These are phyloP conservation scores for Nycticryphes semicollaris DNA, from an alignment of 2,113 vertebrate genomes.

Conservation along the genomic window DNA sequence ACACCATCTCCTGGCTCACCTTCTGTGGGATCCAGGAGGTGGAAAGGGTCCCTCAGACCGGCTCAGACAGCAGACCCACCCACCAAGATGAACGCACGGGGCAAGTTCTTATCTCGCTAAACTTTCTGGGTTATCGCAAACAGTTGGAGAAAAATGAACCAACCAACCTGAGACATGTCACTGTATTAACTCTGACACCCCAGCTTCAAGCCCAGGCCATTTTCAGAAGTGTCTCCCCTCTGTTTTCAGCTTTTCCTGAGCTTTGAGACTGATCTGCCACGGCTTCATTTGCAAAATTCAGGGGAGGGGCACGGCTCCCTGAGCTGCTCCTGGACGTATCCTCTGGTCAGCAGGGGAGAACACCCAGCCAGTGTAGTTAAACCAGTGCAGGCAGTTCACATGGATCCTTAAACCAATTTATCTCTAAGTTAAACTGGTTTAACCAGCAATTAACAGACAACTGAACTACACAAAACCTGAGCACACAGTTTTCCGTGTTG, in stretches of 20 bases:
- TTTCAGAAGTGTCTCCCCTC: not conserved
- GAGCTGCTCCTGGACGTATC: slow-evolving; percentile 6
- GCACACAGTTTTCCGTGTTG: not conserved
- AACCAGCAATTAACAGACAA: not conserved
- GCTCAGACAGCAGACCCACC: not conserved
- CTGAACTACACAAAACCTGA: not conserved
- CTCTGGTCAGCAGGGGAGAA: not conserved
- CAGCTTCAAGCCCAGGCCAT: not conserved
- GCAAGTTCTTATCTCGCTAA: not conserved
- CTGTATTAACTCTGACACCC: not conserved
- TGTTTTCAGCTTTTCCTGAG: not conserved
- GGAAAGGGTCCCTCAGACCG: not conserved
- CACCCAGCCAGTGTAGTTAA: not conserved
- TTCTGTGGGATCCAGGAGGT: not conserved
- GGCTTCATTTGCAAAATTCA: not conserved
- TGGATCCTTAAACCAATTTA: not conserved
- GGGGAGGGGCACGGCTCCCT: not conserved
- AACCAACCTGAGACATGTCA: not conserved
- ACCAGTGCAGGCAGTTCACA: not conserved
- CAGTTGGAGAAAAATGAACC: not conserved
- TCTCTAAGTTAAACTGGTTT: not conserved
- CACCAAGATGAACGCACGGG: not conserved
- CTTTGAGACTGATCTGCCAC: not conserved
- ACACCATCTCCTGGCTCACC: accelerated
- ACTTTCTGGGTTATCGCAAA: not conserved